A percentile compares a stretch with the other conserved stretches of the same genome.
Evolutionary conservation across 2,113 vertebrate genomes (phyloP).

Genomic region (Nyctereutes procyonoides): DNA sequence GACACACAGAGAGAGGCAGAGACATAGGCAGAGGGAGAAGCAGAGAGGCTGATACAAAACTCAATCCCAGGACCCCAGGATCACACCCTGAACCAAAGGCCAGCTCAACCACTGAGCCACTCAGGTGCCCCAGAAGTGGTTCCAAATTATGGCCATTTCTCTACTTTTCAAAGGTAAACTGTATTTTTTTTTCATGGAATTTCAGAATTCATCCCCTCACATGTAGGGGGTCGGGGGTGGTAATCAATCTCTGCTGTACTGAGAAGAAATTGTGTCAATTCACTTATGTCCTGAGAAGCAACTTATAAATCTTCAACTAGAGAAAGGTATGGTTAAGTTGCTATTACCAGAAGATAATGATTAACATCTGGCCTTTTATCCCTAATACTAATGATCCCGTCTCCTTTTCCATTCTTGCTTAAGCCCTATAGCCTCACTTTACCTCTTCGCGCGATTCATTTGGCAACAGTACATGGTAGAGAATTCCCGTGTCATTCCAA

Average conservation of each 20-base stretch:
- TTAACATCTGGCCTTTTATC: not conserved
- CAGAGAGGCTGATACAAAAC: no score
- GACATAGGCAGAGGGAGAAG: no score
- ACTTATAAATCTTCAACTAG: constrained; percentile 20
- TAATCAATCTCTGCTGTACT: not conserved
- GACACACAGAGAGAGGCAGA: no score
- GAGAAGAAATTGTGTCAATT: not conserved
- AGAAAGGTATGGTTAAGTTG: not conserved
- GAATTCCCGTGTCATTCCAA: not conserved
- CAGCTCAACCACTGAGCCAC: no score
- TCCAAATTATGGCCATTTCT: not conserved
- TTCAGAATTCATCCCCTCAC: not conserved
- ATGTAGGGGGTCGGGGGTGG: fast-evolving
- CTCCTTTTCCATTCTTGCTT: not conserved
- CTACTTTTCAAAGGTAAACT: not conserved
- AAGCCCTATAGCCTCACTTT: not conserved
- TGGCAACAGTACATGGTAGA: not conserved
- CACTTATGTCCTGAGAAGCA: not conserved
- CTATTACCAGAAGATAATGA: constrained; percentile 11
- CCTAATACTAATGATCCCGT: not conserved
- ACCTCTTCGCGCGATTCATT: not conserved
- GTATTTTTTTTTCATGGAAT: not conserved
- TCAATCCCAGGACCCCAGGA: no score
- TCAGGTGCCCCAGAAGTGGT: not conserved
- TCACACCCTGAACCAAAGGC: no score